Base-by-base conservation (phyloP, 2,797 vertebrate genomes). In the Sebastes hubbsi region DNA sequence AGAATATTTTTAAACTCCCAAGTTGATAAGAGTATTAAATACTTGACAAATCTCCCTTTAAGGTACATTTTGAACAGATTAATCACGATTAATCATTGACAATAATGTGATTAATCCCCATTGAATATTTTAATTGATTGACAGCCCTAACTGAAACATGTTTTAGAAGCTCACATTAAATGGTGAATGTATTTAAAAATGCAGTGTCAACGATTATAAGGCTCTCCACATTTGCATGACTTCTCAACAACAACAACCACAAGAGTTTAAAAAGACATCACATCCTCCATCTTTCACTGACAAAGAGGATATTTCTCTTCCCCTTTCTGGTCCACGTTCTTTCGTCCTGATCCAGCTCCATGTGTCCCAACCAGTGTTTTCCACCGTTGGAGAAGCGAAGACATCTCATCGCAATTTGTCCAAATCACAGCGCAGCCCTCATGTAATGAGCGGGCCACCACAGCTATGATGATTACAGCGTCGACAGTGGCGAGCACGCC, bases 341-440 rank as follows among this genome's bases (percentile, higher is more conserved):
- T 85, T 92, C 77, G 88, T 91, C 86, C 74, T 54, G 73, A 80
- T 92, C 91, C 91, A 94, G 85, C 82, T 80, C 77, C 75, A 67
- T 89, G 85, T 91, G 86, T 92, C 83, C 69, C 71, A 89, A 93
- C 91, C 82, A 80, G 89, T 95, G 93, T 94, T 94, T 93, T 91
- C 81, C 79, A 83, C 67, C 79, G 60, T 73, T 69, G 54, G 80
- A 89, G 78, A 88, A 88, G 87, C 75, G 32, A 92, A 83, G 82
- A 92, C 91, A 94, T 92, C 88, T 91, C 83, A 84, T 87, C 32
- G 42, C 89, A 93, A 94, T 95, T 95, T 94, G 94, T 95, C 90
- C 83, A 93, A 91, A 91, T 90, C 89, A 87, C 84, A 92, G 87
- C 88, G 24, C 72, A 87, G 87, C 78, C 72, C 72, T 76, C 29